Evolutionary conservation across 1,140 invertebrate genomes (phyloP).

Genomic region (Anthonomus grandis): DNA sequence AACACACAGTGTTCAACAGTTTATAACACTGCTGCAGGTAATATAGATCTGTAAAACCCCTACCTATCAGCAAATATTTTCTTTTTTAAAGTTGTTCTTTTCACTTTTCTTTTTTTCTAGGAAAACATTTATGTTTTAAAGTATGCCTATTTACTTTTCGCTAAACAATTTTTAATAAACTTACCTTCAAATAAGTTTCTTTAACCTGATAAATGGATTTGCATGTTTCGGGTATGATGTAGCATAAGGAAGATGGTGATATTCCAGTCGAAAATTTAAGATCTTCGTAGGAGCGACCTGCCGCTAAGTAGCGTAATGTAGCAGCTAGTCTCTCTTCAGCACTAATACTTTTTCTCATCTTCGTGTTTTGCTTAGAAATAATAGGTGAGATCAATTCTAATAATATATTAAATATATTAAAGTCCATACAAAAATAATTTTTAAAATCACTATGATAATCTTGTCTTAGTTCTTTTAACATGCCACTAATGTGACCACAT

Average conservation of each 20-base stretch:
- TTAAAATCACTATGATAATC: constrained; percentile 7
- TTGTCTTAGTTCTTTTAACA: not conserved
- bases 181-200: too few species aligned
- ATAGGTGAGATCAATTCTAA: too few species aligned
- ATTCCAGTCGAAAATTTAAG: constrained; percentile 23
- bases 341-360: constrained; percentile 13
- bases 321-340: too few species aligned
- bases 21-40: not conserved
- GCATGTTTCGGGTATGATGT: constrained; percentile 20
- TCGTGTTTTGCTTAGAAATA: constrained; percentile 11
- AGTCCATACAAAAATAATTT: constrained; percentile 11
- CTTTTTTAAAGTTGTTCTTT: not conserved
- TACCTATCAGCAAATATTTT: not conserved
- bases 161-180: too few species aligned
- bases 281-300: constrained; percentile 19
- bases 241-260: constrained; percentile 9
- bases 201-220: constrained; percentile 3
- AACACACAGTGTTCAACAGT: too few species aligned
- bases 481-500: not conserved
- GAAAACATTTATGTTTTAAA: not conserved
- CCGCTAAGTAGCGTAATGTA: constrained; percentile 15
- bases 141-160: too few species aligned
- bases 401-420: not conserved
- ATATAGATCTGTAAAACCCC: not conserved
- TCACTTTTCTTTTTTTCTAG: not conserved